These are phyloP conservation scores for Stratiolaelaps scimitus DNA, from an alignment of 1,140 invertebrate genomes.

Conservation along the genomic window DNA sequence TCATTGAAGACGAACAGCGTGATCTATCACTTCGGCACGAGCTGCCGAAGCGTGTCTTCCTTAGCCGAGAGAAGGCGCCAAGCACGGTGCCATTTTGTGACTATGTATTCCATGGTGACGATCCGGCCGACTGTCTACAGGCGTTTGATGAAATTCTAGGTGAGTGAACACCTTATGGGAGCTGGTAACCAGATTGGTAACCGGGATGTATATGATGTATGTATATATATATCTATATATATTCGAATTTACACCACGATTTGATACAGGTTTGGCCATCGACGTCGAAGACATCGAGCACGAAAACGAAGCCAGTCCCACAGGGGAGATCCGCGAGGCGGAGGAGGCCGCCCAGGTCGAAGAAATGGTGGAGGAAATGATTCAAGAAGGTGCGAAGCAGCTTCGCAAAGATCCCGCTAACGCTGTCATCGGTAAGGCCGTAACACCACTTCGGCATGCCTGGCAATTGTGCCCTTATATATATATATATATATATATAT, in stretches of 20 bases:
- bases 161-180: not conserved
- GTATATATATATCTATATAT: too few relatives aligned
- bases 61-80: not conserved
- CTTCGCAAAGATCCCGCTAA: conserved; percentile 15
- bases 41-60: conserved; percentile 10
- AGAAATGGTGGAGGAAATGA: conserved; percentile 26
- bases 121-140: conserved; percentile 10
- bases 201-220: too few relatives aligned
- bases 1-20: conserved; percentile 16
- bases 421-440: too few relatives aligned
- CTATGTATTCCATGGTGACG: conserved; percentile 18
- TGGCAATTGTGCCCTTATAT: too few relatives aligned
- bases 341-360: conserved; percentile 14
- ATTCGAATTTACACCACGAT: not conserved
- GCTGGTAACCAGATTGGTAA: too few relatives aligned
- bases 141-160: conserved; percentile 25
- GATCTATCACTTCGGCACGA: conserved; percentile 8
- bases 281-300: not conserved
- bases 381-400: conserved; percentile 13
- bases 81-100: conserved; percentile 16
- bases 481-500: too few relatives aligned
- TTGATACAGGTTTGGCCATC: not conserved
- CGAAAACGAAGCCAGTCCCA: not conserved
- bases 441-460: too few relatives aligned
- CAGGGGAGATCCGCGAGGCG: conserved; percentile 7